Base-by-base conservation (phyloP, 2,113 vertebrate species). In the Xiphorhynchus elegans region DNA sequence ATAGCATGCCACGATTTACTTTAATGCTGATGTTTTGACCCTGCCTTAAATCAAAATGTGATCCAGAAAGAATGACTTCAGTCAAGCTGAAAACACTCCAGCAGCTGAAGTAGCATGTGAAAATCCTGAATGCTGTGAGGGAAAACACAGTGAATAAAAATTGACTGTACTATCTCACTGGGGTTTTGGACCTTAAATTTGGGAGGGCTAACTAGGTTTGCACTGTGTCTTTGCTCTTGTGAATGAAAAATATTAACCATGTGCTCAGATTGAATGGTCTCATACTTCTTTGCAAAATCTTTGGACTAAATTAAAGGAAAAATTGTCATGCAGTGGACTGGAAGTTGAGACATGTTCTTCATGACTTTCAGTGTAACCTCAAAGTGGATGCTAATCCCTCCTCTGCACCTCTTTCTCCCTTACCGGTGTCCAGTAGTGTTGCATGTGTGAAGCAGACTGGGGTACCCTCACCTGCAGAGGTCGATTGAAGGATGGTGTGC, bases 21-120 rank as follows among this genome's bases (percentile, higher is more conserved):
- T 90, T 74, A 52, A 78, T 74, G 52, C 52, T 90, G 9, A 64
- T 72, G 17, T 88, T 91, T 94, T 92, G 44, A 78, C 59, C 13
- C 63, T 67, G 42, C 55, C 46, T 88, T 59, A 63, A 93, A 68
- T 72, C n/a, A 84, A 93, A 94, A 56, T 56, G 16, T 64, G 42
- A 77, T 76, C 35, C 39, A 77, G 59, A 70, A 74, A 77, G 70
- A 85, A 77, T 63, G 15, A 80, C 59, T 39, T 90, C 59, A 39
- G 0, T 80, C 50, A 73, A 86, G 55, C 23, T 73, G 67, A 69
- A 76, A 80, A 79, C 33, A 40, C 67, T 79, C 16, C 29, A 29
- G 40, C 37, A 88, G 60, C 44, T 81, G 42, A 89, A 91, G 62
- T 42, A 73, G 63, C 39, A 26, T 11, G 66, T 75, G 14, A 67